Evolutionary conservation across 2,888 invertebrate species (phyloP), one percentile per base, ranked within the genome.

Genomic region (Ochropacha duplaris): DNA sequence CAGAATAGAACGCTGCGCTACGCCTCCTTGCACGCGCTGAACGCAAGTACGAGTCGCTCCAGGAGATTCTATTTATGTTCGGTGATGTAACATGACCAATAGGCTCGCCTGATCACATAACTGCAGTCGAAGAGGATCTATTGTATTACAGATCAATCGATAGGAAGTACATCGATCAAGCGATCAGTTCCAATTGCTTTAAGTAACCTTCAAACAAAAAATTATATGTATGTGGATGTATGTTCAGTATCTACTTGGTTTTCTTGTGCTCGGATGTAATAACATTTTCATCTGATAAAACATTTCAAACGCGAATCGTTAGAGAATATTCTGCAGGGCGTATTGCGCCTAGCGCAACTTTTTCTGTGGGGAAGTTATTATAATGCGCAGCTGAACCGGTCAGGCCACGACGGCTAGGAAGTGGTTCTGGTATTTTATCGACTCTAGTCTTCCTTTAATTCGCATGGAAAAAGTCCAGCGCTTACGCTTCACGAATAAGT

Each of bases 41-140:
- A 81, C 83, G 81, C 79, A 72, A 44, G 81, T 84, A 81, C 81
- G 79, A 77, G 72, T 74, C 76, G 72, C 88, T 90, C 88, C 90
- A 86, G 89, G 90, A 88, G 87, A 87, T 83, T 89, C 90, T 92
- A 92, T 92, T 92, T 91, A 77, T 79, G 86, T 83, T 78, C 85
- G 74, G 76, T 92, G 91, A 90, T 90, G 90, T 89, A 90, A 90
- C 80, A 69, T 78, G 75, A 74, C 76, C 80, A 78, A 79, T 84
- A 80, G 79, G 74, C 80, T 76, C 79, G 75, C 74, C 80, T 76
- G 79, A 74, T 75, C 80, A 74, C 71, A 71, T 81, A 76, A 78
- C 78, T 78, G 75, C 76, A 78, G 76, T 71, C 70, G 68, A 66
- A 69, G 65, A 75, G 66, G 72, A 66, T 72, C 68, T 69, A 80